Evolutionary conservation across 2,797 vertebrate genomes (phyloP).

Genomic region (Sebastes diaconus): DNA sequence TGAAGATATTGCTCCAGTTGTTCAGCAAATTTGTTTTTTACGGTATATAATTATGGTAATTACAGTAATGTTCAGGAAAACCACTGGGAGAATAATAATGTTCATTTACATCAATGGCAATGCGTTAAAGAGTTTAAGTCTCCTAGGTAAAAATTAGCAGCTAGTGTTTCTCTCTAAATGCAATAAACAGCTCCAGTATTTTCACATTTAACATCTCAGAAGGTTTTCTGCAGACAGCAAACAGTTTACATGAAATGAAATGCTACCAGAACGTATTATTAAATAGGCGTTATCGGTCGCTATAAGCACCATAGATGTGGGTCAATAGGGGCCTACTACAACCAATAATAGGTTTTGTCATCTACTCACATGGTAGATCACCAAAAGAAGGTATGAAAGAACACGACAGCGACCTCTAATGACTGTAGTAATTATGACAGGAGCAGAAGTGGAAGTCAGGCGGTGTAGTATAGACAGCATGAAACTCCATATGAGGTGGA

Average conservation of each 20-base stretch:
- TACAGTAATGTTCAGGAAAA: constrained; percentile 62
- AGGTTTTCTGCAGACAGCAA: constrained; percentile 4
- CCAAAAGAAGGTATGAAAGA: too few species aligned
- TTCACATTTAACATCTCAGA: constrained; percentile 26
- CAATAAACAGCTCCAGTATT: constrained; percentile 34
- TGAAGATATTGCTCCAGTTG: constrained; percentile 49
- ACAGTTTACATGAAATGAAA: background rate
- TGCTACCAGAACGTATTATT: background rate
- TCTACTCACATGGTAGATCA: too few species aligned
- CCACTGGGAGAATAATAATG: constrained; percentile 55
- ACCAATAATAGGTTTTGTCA: too few species aligned
- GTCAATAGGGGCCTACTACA: too few species aligned
- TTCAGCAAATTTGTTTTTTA: constrained; percentile 50
- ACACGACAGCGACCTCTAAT: too few species aligned
- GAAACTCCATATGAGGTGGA: too few species aligned
- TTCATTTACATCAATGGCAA: constrained; percentile 67
- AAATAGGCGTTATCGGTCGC: too few species aligned
- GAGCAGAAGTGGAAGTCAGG: too few species aligned
- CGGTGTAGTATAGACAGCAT: too few species aligned
- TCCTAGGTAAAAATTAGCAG: constrained; percentile 67
- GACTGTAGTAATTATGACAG: too few species aligned
- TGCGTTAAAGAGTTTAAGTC: constrained; percentile 63
- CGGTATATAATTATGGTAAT: constrained; percentile 71
- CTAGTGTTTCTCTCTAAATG: constrained; percentile 32
- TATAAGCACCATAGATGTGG: too few species aligned